Base-by-base conservation (phyloP, 2,797 vertebrate species). In the Rhynchonycteris naso region DNA sequence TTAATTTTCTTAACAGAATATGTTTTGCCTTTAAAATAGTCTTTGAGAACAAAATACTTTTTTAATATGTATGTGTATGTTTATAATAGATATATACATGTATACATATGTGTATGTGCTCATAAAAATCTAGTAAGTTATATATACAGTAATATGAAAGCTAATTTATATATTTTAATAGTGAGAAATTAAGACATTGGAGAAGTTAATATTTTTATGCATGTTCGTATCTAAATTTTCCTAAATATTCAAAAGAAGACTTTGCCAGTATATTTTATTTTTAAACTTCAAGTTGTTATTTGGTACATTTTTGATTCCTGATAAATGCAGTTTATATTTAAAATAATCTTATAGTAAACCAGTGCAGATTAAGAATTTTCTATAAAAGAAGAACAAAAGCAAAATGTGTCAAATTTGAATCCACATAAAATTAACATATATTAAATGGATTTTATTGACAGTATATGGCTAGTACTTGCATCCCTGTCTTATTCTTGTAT, bases 401-500 rank as follows among this genome's bases (percentile, higher is more conserved):
- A 89, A 90, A 90, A 88, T 88, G 33, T 84, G 38, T 38, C 71
- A 68, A 76, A 21, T 86, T 96, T 97, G 94, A 97, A 96, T 98
- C 94, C 81, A 38, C 18, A 54, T 81, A 28, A 65, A 87, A 61
- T 84, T 93, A 87, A 21, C 52, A 72, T 66, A 18, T 47, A 35
- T 38, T 92, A 63, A 83, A 50, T 83, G 88, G 35, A 59, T 16
- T 79, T 90, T 65, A 52, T 59, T 92, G n/a, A 30, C 18, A 78
- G 2, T 84, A 74, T 83, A 54, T 66, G 18, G 0, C 47, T 91
- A 59, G 13, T 26, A 56, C 5, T 56, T 94, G 21, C 47, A 0
- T 88, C 93, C 0, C 28, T 91, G 76, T 91, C 65, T 2, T 92
- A n/a, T 2, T 0, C 0, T 91, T 63, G 1, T 12, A 35, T 15